Evolutionary conservation across 2,888 invertebrate species (phyloP).

Genomic region (Drosophila acutilabella): DNA sequence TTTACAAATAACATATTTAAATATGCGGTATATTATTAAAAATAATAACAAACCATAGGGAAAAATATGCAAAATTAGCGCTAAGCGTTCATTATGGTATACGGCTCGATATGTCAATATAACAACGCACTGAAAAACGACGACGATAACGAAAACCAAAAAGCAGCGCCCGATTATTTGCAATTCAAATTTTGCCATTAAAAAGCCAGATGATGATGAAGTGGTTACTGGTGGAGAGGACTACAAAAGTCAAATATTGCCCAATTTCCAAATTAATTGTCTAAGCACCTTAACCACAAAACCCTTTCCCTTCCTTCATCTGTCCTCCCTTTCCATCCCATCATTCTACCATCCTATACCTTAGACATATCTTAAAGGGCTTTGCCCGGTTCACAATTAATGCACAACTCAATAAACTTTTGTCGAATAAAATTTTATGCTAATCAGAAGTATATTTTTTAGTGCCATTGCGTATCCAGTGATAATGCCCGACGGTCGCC

Average conservation of each 20-base stretch:
- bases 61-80: conserved; percentile 66
- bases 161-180: conserved; percentile 58
- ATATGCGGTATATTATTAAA: conserved; percentile 45
- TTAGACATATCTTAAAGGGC: conserved; percentile 69
- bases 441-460: conserved; percentile 81
- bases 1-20: conserved; percentile 32
- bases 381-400: conserved; percentile 70
- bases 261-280: conserved; percentile 82
- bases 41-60: conserved; percentile 23
- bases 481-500: conserved; percentile 61
- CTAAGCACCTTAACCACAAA: conserved; percentile 71
- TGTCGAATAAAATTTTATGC: conserved; percentile 82
- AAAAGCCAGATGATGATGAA: conserved; percentile 67
- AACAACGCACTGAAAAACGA: conserved; percentile 39
- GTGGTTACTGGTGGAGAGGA: conserved; percentile 45
- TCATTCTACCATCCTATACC: neutral
- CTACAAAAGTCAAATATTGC: conserved; percentile 82
- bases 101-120: conserved; percentile 79
- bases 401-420: conserved; percentile 82
- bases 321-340: no score
- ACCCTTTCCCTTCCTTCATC: conserved; percentile 1
- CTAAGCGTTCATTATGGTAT: conserved; percentile 76
- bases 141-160: conserved; percentile 24
- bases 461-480: conserved; percentile 70
- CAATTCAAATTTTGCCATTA: conserved; percentile 81